Conservation (phyloP, 2,113 vertebrate genomes). For the Tupaia tana region DNA sequence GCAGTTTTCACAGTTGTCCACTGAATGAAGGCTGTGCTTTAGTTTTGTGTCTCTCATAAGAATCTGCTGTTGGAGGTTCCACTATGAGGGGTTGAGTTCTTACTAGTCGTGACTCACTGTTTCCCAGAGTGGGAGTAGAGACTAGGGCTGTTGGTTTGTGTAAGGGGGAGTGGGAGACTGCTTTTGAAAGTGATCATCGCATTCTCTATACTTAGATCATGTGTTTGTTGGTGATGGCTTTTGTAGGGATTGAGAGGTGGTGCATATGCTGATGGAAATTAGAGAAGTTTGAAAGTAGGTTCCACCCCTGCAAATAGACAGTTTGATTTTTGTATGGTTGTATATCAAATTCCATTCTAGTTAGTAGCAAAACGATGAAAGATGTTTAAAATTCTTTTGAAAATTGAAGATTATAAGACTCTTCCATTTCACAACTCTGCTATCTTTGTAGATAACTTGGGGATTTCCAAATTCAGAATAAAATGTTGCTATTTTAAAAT, state of each 20-base stretch:
- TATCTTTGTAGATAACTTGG: background rate
- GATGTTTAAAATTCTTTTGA: background rate
- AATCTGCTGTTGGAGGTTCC: background rate
- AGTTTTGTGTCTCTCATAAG: background rate
- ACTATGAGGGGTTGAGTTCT: rapidly evolving
- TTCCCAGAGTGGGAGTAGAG: background rate
- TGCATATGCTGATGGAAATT: background rate
- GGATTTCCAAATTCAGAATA: constrained; percentile 54
- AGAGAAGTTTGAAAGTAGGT: background rate
- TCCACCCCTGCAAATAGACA: background rate
- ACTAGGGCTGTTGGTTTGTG: rapidly evolving
- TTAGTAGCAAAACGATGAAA: background rate
- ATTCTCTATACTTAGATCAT: no score
- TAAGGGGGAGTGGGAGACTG: no score
- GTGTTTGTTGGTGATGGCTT: background rate
- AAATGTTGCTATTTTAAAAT: constrained; percentile 20
- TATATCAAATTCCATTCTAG: background rate
- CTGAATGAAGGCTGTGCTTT: background rate
- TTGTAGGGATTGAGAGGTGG: background rate
- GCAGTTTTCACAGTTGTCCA: background rate
- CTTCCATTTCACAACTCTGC: background rate
- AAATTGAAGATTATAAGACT: constrained; percentile 17
- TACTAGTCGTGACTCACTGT: background rate
- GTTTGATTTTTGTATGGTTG: background rate
- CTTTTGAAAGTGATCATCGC: background rate